phyloP scores from a whole-genome alignment of 2,113 vertebrate species.

The Calidris pygmaea region DNA sequence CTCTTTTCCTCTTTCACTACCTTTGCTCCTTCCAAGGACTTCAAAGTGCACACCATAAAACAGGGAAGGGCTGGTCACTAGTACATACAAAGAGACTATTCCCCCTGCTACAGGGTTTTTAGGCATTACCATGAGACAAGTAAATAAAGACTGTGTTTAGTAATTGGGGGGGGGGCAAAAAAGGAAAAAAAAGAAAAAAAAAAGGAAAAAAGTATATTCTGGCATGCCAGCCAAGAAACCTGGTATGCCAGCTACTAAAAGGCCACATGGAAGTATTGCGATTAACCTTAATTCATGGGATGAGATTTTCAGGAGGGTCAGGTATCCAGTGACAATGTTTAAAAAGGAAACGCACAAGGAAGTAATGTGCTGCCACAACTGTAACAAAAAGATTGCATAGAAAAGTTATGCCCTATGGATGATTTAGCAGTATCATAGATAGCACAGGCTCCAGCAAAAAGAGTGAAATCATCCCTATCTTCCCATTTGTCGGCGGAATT shows the following conservation, averaged over 20 bases:
- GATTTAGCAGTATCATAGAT: slow-evolving; percentile 44
- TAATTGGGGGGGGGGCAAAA: not conserved
- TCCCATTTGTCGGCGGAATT: slow-evolving; percentile 53
- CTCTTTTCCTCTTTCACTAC: not conserved
- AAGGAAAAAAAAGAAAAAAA: not conserved
- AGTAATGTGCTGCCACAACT: not conserved
- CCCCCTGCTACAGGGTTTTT: not conserved
- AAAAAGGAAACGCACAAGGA: slow-evolving; percentile 19
- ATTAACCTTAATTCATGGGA: not conserved
- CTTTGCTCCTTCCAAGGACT: not conserved
- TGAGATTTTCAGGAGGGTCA: not conserved
- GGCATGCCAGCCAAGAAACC: not conserved
- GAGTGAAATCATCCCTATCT: slow-evolving; percentile 60
- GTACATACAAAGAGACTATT: not conserved
- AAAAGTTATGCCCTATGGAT: slow-evolving; percentile 43
- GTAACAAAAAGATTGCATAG: slow-evolving; percentile 15
- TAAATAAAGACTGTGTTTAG: not conserved
- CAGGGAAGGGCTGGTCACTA: not conserved
- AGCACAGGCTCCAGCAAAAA: slow-evolving; percentile 16
- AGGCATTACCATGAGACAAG: not conserved
- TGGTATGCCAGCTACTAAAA: not conserved
- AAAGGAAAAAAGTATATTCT: not conserved
- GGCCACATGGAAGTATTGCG: not conserved
- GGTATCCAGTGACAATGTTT: not conserved
- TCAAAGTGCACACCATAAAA: not conserved